A percentile compares a stretch with the other conserved stretches of the same genome.
Evolutionary conservation across 2,888 invertebrate species (phyloP).

Genomic region (Deroplatys truncata): DNA sequence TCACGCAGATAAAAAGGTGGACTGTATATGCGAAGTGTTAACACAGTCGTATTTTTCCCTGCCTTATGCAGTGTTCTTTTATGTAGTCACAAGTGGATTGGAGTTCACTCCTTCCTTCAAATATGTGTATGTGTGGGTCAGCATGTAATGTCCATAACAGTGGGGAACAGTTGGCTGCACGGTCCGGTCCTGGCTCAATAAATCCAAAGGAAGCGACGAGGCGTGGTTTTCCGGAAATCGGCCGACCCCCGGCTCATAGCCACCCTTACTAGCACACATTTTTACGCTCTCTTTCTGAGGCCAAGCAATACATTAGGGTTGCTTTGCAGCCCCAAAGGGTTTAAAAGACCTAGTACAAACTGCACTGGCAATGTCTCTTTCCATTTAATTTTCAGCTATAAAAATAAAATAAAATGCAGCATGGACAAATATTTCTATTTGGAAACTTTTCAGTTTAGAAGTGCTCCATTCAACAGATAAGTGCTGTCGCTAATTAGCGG

Average conservation of each 20-base stretch:
- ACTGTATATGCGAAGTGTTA: background rate
- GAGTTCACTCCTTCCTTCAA: background rate
- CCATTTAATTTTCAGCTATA: background rate
- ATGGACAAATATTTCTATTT: background rate
- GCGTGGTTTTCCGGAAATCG: slow-evolving; percentile 27
- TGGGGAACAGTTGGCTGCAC: background rate
- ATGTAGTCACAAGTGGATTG: background rate
- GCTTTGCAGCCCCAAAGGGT: background rate
- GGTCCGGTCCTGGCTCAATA: slow-evolving; percentile 17
- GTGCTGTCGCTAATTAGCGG: too few relatives aligned
- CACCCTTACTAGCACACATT: background rate
- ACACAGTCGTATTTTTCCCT: background rate
- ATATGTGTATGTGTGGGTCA: background rate
- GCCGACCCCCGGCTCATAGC: background rate
- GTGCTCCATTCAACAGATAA: too few relatives aligned
- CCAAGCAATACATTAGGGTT: background rate
- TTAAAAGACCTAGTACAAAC: background rate
- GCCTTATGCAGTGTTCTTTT: background rate
- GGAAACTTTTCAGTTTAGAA: background rate
- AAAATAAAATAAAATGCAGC: background rate
- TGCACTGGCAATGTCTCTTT: background rate
- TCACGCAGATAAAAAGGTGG: too few relatives aligned
- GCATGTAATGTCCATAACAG: background rate
- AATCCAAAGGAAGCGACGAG: slow-evolving; percentile 25
- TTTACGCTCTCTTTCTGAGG: background rate